These are phyloP conservation scores for Drosophila nigritarsus DNA, from an alignment of 2,888 invertebrate species.

Conservation along the genomic window DNA sequence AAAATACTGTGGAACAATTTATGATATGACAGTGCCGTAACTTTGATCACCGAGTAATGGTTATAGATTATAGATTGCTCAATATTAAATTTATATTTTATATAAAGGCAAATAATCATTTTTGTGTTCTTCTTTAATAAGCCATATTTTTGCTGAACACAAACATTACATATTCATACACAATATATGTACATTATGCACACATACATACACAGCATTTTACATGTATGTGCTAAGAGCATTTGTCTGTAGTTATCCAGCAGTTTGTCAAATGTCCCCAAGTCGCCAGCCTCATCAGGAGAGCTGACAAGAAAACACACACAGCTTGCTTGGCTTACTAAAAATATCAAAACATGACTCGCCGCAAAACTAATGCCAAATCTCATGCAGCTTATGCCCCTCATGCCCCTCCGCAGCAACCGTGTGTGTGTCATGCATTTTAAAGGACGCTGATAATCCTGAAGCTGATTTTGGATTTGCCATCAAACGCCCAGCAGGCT, in stretches of 20 bases:
- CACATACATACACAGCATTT: neutral
- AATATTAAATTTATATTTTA: neutral
- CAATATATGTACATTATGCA: neutral
- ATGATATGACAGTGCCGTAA: neutral
- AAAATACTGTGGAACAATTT: neutral
- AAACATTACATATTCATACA: conserved; percentile 8
- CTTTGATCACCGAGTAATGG: neutral
- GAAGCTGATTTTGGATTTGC: conserved; percentile 49
- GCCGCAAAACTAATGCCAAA: conserved; percentile 70
- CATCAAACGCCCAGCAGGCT: conserved; percentile 34
- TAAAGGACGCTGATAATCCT: conserved; percentile 64
- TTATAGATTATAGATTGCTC: neutral
- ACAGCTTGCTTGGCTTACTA: conserved; percentile 25
- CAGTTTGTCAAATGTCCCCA: conserved; percentile 65
- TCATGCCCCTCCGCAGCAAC: neutral
- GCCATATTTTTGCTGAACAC: conserved; percentile 32
- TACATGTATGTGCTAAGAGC: conserved; percentile 20
- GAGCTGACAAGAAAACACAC: conserved; percentile 25
- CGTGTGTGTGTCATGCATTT: conserved; percentile 49
- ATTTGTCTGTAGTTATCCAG: conserved; percentile 40
- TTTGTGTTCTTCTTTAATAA: conserved; percentile 7
- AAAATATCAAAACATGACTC: conserved; percentile 53
- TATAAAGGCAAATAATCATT: neutral
- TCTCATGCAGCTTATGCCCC: conserved; percentile 45
- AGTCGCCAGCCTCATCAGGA: conserved; percentile 41